Percentiles rank a stretch among this genome's conserved stretches.
These are phyloP conservation scores for Campoplex nolae DNA, from an alignment of 2,888 invertebrate species.

Conservation along the genomic window DNA sequence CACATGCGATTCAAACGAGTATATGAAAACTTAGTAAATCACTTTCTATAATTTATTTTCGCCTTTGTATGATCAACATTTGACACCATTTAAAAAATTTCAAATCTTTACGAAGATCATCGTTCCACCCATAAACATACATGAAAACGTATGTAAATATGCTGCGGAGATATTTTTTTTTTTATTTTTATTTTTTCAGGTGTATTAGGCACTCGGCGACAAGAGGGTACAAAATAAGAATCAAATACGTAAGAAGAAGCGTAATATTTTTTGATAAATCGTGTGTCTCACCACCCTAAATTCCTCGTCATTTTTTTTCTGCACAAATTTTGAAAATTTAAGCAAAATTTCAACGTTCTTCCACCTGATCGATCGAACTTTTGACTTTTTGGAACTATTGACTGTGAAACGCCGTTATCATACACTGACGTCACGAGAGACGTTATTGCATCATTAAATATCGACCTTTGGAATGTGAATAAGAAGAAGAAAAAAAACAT, in stretches of 20 bases:
- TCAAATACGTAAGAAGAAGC: conserved; percentile 16
- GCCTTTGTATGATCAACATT: conserved; percentile 64
- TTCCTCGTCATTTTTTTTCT: not conserved
- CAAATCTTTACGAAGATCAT: conserved; percentile 58
- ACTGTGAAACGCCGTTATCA: conserved; percentile 52
- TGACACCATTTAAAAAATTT: conserved; percentile 54
- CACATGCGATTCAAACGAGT: not conserved
- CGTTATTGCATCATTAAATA: conserved; percentile 62
- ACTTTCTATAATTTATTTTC: conserved; percentile 62
- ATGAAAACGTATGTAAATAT: conserved; percentile 21
- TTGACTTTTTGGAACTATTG: conserved; percentile 29
- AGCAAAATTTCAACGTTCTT: not conserved
- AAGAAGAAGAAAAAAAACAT: not conserved
- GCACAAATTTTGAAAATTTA: not conserved
- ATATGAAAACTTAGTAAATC: conserved; percentile 31
- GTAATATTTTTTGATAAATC: conserved; percentile 18
- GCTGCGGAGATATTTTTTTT: conserved; percentile 46
- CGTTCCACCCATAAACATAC: conserved; percentile 22
- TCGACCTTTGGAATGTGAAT: conserved; percentile 51
- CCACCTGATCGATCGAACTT: not conserved
- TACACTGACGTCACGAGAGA: conserved; percentile 48
- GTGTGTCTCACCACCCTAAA: not conserved
- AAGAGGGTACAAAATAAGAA: conserved; percentile 50
- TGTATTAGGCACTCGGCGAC: conserved; percentile 71
- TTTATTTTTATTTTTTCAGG: conserved; percentile 20